A percentile compares a stretch with the other conserved stretches of the same genome.
Evolutionary conservation across 2,797 vertebrate genomes (phyloP).

Genomic region (Mastacembelus armatus): DNA sequence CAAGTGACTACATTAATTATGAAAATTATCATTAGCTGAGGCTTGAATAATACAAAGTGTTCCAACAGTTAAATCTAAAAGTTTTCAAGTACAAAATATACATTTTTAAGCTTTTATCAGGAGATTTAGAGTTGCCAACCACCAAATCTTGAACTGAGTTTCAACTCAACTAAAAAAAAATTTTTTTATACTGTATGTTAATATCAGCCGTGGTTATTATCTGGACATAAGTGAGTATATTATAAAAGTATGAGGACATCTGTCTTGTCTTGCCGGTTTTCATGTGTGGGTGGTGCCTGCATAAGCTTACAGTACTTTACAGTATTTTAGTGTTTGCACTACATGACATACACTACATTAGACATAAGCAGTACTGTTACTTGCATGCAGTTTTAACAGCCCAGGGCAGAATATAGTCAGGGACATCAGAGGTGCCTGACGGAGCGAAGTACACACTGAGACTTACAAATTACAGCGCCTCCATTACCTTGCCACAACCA

Average conservation of each 20-base stretch:
- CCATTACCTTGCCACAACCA: conserved; percentile 62
- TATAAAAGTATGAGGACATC: neutral
- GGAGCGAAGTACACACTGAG: conserved; percentile 21
- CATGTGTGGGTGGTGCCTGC: neutral
- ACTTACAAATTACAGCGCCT: conserved; percentile 51
- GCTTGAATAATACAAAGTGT: neutral
- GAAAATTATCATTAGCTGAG: neutral
- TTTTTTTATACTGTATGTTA: neutral
- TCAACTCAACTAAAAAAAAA: neutral
- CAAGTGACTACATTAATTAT: neutral
- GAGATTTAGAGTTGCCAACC: neutral
- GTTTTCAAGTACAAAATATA: neutral
- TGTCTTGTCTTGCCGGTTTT: too few relatives aligned
- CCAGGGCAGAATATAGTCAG: neutral
- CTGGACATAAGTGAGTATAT: neutral
- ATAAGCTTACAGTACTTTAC: neutral
- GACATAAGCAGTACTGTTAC: conserved; percentile 5
- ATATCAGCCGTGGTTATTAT: neutral
- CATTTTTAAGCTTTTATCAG: neutral
- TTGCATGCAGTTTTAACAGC: conserved; percentile 9
- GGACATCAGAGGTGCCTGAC: conserved; percentile 22
- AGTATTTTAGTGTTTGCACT: too few relatives aligned
- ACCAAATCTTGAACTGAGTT: neutral
- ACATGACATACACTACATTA: conserved; percentile 6
- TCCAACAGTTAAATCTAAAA: neutral